phyloP scores from a whole-genome alignment of 2,888 invertebrate genomes.

The Muscina levida region DNA sequence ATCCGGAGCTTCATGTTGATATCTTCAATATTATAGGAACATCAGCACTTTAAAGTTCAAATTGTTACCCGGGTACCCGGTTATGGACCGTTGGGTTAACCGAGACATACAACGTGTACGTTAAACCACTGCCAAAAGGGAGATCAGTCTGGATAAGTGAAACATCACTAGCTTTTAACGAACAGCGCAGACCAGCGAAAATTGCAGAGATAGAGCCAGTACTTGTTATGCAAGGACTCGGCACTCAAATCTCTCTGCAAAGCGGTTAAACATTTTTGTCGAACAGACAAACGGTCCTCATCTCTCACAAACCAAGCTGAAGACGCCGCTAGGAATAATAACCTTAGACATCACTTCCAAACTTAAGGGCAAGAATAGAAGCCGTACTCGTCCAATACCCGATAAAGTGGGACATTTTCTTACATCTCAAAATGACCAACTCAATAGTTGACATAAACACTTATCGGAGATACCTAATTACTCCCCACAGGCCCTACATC shows the following conservation, averaged over 20 bases:
- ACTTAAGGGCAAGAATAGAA: not conserved
- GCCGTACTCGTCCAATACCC: too few relatives aligned
- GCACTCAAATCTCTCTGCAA: not conserved
- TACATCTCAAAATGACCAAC: too few relatives aligned
- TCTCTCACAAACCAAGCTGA: not conserved
- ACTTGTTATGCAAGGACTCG: not conserved
- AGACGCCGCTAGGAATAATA: conserved; percentile 2
- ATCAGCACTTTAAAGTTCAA: too few relatives aligned
- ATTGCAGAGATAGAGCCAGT: not conserved
- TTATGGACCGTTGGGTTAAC: too few relatives aligned
- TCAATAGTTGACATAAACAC: too few relatives aligned
- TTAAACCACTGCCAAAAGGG: not conserved
- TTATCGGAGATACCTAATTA: too few relatives aligned
- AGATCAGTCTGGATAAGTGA: not conserved
- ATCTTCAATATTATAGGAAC: too few relatives aligned
- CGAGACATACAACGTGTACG: not conserved
- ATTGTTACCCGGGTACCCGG: too few relatives aligned
- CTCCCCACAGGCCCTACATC: too few relatives aligned
- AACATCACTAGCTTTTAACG: not conserved
- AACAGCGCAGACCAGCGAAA: not conserved
- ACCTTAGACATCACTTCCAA: not conserved
- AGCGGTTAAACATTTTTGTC: not conserved
- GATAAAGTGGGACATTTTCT: too few relatives aligned
- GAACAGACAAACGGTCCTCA: too few relatives aligned
- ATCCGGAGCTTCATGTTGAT: too few relatives aligned